Percentiles rank a stretch among this genome's conserved stretches.
Conservation (phyloP, 2,113 vertebrate species). For the Polyodon spathula region DNA sequence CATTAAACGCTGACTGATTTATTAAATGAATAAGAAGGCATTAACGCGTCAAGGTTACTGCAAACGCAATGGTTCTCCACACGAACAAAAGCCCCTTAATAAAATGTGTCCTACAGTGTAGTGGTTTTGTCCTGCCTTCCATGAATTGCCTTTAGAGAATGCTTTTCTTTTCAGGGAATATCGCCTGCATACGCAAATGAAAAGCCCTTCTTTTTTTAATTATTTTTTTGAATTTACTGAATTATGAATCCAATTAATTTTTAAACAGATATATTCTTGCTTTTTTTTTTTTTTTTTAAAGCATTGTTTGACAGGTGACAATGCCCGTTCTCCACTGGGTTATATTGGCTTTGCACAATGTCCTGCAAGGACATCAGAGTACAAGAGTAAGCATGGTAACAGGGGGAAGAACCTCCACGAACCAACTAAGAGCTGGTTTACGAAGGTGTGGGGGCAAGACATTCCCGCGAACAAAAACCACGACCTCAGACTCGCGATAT, state of each 20-base stretch:
- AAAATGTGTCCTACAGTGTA: conserved; percentile 24
- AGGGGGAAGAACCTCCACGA: too few species aligned
- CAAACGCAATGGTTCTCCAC: conserved; percentile 25
- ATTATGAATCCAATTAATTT: conserved; percentile 38
- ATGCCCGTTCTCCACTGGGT: too few species aligned
- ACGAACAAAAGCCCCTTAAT: conserved; percentile 40
- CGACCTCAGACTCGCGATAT: too few species aligned
- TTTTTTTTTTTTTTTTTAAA: not conserved
- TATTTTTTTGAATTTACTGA: conserved; percentile 40
- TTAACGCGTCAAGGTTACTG: conserved; percentile 42
- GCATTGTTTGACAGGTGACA: conserved; percentile 16
- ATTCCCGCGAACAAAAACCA: too few species aligned
- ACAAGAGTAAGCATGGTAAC: too few species aligned
- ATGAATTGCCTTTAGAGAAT: conserved; percentile 36
- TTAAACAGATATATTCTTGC: conserved; percentile 11
- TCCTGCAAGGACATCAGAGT: too few species aligned
- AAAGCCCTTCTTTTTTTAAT: conserved; percentile 25
- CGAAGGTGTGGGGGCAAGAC: too few species aligned
- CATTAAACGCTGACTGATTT: too few species aligned
- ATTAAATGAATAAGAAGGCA: conserved; percentile 33
- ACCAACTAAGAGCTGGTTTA: too few species aligned
- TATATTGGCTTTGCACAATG: too few species aligned
- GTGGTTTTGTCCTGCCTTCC: conserved; percentile 12
- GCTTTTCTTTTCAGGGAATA: conserved; percentile 23
- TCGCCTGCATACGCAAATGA: conserved; percentile 19